A percentile compares a stretch with the other conserved stretches of the same genome.
Evolutionary conservation across 2,888 invertebrate genomes (phyloP).

Genomic region (Philonicus albiceps): DNA sequence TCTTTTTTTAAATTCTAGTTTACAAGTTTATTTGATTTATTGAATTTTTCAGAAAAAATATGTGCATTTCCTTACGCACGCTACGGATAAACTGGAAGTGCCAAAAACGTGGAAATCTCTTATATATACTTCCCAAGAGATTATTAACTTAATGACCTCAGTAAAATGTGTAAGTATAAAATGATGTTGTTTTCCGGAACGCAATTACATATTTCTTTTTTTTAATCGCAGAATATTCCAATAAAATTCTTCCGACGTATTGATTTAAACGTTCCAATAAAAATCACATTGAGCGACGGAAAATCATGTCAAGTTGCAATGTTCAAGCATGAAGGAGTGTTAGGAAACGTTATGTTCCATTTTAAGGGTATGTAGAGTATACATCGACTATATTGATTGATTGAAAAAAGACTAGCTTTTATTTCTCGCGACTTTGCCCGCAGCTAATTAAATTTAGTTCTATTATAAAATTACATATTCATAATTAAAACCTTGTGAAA

Average conservation of each 20-base stretch:
- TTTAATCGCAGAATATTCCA: neutral
- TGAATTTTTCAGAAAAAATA: constrained; percentile 7
- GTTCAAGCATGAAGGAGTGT: neutral
- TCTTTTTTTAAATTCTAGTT: too few species aligned
- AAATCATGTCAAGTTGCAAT: neutral
- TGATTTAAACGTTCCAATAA: neutral
- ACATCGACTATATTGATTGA: too few species aligned
- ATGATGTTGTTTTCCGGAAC: neutral
- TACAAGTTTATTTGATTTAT: too few species aligned
- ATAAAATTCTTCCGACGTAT: neutral
- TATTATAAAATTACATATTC: too few species aligned
- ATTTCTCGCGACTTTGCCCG: too few species aligned
- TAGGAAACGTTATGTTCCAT: constrained; percentile 7
- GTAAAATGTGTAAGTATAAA: neutral
- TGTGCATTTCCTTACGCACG: constrained; percentile 17
- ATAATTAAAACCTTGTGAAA: too few species aligned
- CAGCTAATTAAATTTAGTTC: too few species aligned
- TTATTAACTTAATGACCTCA: neutral
- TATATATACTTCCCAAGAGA: neutral
- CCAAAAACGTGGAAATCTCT: constrained; percentile 14
- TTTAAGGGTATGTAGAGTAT: constrained; percentile 2
- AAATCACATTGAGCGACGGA: neutral
- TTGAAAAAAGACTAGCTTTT: too few species aligned
- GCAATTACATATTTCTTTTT: neutral
- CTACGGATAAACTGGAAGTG: neutral